Evolutionary conservation across 2,113 vertebrate genomes (phyloP).

Genomic region (Alectura lathami): DNA sequence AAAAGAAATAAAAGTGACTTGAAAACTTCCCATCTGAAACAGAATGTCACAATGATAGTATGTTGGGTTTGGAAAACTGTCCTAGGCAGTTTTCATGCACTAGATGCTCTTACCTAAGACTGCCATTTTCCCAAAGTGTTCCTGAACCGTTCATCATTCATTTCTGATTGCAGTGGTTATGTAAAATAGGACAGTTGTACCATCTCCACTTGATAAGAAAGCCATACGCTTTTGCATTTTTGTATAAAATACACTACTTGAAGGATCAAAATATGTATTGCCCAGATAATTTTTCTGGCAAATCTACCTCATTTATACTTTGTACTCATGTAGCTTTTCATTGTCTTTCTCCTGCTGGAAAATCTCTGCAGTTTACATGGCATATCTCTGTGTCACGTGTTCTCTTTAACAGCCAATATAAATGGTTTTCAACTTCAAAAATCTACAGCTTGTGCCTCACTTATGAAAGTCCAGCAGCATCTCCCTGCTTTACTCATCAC

Average conservation of each 20-base stretch:
- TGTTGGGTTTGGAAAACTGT: background rate
- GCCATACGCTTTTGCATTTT: background rate
- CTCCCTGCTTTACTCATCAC: conserved; percentile 42
- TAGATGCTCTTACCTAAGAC: background rate
- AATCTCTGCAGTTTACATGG: conserved; percentile 21
- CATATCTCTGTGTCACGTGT: conserved; percentile 9
- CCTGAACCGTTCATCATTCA: background rate
- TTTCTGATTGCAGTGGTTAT: background rate
- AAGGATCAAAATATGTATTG: conserved; percentile 19
- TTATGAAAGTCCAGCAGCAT: background rate
- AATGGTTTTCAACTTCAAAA: conserved; percentile 51
- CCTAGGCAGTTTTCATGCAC: background rate
- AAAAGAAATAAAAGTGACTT: background rate
- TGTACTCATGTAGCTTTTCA: background rate
- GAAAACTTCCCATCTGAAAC: background rate
- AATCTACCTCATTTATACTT: background rate
- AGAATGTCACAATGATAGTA: background rate
- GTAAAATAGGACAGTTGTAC: background rate
- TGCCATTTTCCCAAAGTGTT: background rate
- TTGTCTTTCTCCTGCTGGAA: conserved; percentile 19
- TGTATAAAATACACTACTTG: background rate
- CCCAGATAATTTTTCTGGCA: conserved; percentile 1
- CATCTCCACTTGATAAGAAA: background rate
- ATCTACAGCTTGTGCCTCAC: conserved; percentile 13
- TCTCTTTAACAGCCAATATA: conserved; percentile 51